Evolutionary conservation across 2,113 vertebrate species (phyloP).

Genomic region (Aegotheles bennettii): DNA sequence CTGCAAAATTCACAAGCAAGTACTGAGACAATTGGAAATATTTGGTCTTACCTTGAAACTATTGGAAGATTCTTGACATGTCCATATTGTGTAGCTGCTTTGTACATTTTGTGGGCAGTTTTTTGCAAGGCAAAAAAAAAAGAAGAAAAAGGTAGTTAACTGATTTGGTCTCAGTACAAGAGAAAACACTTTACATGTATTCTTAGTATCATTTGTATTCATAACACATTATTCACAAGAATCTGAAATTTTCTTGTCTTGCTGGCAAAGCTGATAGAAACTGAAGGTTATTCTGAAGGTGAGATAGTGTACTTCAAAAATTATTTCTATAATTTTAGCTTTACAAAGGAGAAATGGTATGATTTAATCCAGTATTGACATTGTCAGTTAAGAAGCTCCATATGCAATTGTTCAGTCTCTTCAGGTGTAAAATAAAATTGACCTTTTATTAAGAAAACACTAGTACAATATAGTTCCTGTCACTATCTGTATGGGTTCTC

Average conservation of each 20-base stretch:
- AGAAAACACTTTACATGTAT: background rate
- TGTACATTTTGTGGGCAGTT: background rate
- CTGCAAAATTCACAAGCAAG: background rate
- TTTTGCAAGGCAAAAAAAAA: accelerated
- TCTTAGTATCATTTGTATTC: background rate
- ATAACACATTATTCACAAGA: background rate
- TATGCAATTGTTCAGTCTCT: background rate
- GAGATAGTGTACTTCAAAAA: background rate
- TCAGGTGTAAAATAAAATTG: background rate
- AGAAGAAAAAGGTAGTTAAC: accelerated
- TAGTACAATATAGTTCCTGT: background rate
- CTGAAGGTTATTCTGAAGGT: background rate
- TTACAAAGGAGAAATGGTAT: background rate
- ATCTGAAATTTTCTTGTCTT: background rate
- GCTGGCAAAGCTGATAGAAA: background rate
- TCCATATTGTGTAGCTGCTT: background rate
- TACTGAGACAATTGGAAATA: background rate
- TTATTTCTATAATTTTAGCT: background rate
- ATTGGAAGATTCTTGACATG: background rate
- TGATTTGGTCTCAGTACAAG: background rate
- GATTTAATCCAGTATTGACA: background rate
- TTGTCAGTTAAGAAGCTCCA: background rate
- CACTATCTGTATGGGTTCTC: background rate
- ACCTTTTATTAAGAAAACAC: background rate
- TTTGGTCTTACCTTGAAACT: background rate